These are phyloP conservation scores for Spilosoma lubricipeda DNA, from an alignment of 2,888 invertebrate genomes.

Conservation along the genomic window DNA sequence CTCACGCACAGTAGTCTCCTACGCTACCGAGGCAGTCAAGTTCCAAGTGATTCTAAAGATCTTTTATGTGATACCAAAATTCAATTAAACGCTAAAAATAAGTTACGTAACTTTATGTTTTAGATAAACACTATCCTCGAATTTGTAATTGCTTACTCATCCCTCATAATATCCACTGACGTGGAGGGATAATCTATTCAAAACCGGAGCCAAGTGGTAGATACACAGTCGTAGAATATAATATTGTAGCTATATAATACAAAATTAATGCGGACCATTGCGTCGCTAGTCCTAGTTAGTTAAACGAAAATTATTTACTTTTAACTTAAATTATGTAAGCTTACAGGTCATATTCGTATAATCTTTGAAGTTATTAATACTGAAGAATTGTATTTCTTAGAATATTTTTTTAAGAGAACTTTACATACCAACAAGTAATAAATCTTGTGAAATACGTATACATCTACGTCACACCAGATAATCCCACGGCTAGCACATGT, in stretches of 20 bases:
- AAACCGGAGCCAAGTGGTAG: conserved; percentile 11
- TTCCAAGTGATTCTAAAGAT: background rate
- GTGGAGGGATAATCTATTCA: conserved; percentile 20
- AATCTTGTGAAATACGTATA: background rate
- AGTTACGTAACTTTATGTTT: background rate
- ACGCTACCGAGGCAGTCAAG: background rate
- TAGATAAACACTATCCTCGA: background rate
- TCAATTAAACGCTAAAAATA: background rate
- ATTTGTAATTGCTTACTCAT: conserved; percentile 14
- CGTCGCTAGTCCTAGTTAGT: background rate
- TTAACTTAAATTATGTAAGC: background rate
- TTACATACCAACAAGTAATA: background rate
- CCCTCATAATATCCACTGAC: conserved; percentile 19
- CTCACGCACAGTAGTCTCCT: too few species aligned
- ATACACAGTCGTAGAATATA: conserved; percentile 5
- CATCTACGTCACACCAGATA: background rate
- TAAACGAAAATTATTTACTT: background rate
- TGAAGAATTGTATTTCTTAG: background rate
- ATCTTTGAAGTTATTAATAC: background rate
- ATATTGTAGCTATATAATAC: conserved; percentile 5
- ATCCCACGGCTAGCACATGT: background rate
- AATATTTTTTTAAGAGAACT: background rate
- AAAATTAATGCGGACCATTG: conserved; percentile 1
- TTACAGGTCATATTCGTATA: background rate
- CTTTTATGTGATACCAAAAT: background rate